These are phyloP conservation scores for Hermaeophaga mercurialis DNA, from an alignment of 2,888 invertebrate species.

Conservation along the genomic window DNA sequence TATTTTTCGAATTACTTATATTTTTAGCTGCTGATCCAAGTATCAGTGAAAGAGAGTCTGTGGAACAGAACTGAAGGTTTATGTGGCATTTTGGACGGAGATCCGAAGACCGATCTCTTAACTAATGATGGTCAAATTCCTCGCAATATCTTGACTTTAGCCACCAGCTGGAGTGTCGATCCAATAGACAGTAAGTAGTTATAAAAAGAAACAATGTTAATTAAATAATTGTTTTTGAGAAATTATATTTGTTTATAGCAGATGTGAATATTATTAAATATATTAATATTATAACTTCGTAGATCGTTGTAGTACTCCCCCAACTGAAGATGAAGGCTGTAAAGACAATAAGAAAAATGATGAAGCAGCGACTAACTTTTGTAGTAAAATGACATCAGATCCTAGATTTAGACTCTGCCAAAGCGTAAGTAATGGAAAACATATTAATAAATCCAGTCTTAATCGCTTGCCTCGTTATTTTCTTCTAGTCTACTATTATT, in stretches of 20 bases:
- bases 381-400: constrained; percentile 67
- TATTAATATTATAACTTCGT: not conserved
- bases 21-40: constrained; percentile 66
- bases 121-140: constrained; percentile 64
- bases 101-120: constrained; percentile 70
- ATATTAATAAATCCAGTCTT: too few species aligned
- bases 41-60: constrained; percentile 69
- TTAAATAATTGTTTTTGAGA: not conserved
- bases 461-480: too few species aligned
- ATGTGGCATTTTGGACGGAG: constrained; percentile 79
- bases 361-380: constrained; percentile 64
- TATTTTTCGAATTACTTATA: too few species aligned
- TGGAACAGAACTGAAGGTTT: constrained; percentile 84
- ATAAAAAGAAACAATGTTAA: not conserved
- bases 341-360: not conserved
- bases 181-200: constrained; percentile 48
- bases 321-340: constrained; percentile 62
- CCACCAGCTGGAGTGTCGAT: constrained; percentile 65
- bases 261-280: too few species aligned
- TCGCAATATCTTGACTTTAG: constrained; percentile 59
- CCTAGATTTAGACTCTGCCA: constrained; percentile 68
- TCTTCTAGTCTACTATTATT: too few species aligned
- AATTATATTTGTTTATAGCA: too few species aligned
- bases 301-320: constrained; percentile 65
- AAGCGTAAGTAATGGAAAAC: constrained; percentile 37